These are phyloP conservation scores for Cichlasoma orientale DNA, from an alignment of 2,797 vertebrate genomes.

Conservation along the genomic window DNA sequence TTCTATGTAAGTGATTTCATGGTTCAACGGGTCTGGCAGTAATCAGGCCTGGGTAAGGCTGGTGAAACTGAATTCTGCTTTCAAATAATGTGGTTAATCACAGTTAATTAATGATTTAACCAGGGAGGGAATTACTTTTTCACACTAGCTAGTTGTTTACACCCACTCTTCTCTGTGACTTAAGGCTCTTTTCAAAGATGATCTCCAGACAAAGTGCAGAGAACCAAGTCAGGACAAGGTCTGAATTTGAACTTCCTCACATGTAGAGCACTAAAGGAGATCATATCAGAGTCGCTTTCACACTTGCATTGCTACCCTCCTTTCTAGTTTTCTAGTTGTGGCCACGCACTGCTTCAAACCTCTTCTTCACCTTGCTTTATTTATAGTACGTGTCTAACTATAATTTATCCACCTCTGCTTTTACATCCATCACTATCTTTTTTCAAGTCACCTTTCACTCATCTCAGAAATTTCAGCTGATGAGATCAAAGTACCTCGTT, in stretches of 20 bases:
- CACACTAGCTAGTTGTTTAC: not conserved
- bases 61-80: too few relatives aligned
- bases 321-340: not conserved
- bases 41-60: too few relatives aligned
- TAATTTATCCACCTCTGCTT: not conserved
- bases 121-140: too few relatives aligned
- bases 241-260: not conserved
- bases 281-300: not conserved
- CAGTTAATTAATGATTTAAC: too few relatives aligned
- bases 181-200: not conserved
- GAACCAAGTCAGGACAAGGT: not conserved
- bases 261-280: not conserved
- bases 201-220: not conserved
- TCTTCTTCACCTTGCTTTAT: not conserved
- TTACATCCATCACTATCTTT: not conserved
- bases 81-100: too few relatives aligned
- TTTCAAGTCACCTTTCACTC: conserved; percentile 12
- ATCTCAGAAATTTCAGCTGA: conserved; percentile 24
- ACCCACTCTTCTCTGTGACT: not conserved
- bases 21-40: too few relatives aligned
- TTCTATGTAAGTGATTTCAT: too few relatives aligned
- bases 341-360: not conserved
- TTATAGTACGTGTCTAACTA: not conserved
- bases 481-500: conserved; percentile 82
- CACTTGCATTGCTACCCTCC: not conserved